phyloP scores from a whole-genome alignment of 2,888 invertebrate genomes.

The Allophyes oxyacanthae region DNA sequence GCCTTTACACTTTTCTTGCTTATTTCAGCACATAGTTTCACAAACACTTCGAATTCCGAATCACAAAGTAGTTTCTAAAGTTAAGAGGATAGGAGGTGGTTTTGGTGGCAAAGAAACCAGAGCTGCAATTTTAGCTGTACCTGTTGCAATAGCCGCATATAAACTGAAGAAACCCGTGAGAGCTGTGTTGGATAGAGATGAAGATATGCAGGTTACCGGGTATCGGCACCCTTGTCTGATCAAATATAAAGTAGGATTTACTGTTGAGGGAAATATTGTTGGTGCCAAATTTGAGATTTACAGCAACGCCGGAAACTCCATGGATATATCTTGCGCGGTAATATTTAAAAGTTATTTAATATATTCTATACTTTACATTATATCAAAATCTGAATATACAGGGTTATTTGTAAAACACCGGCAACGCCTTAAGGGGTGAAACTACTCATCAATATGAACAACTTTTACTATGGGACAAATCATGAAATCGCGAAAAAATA shows the following conservation, averaged over 20 bases:
- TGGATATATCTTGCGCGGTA: slow-evolving; percentile 92
- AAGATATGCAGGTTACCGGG: slow-evolving; percentile 95
- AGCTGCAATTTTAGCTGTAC: slow-evolving; percentile 89
- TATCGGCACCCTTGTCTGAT: slow-evolving; percentile 94
- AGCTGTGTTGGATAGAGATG: slow-evolving; percentile 94
- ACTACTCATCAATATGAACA: no score
- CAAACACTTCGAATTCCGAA: slow-evolving; percentile 90
- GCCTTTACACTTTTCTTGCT: slow-evolving; percentile 4
- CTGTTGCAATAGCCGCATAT: slow-evolving; percentile 93
- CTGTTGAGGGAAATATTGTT: slow-evolving; percentile 91
- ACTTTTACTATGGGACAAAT: no score
- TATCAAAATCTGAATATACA: no score
- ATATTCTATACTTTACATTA: no score
- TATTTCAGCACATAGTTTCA: slow-evolving; percentile 89
- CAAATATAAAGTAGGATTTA: slow-evolving; percentile 93
- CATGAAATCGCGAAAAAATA: no score
- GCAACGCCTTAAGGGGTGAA: no score
- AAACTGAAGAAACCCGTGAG: slow-evolving; percentile 92
- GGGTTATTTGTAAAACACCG: no score
- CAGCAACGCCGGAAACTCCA: slow-evolving; percentile 92
- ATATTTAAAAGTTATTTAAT: slow-evolving; percentile 42
- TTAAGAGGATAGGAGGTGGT: slow-evolving; percentile 95
- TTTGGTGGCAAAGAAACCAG: slow-evolving; percentile 97
- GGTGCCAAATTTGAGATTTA: slow-evolving; percentile 91
- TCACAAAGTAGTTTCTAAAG: slow-evolving; percentile 91